Conservation (phyloP, 2,113 vertebrate species). For the Odontesthes bonariensis region DNA sequence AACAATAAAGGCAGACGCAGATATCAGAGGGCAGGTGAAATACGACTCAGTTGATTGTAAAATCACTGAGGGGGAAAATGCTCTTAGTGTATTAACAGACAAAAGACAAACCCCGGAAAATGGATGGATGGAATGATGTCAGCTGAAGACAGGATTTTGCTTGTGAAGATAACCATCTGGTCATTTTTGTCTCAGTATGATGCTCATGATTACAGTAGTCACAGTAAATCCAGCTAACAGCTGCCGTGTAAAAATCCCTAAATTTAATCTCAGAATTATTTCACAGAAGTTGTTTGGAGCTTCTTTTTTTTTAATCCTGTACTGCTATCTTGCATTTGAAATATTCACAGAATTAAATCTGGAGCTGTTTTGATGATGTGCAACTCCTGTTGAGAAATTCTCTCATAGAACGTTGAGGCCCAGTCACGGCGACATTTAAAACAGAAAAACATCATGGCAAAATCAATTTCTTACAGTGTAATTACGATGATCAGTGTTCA, state of each 20-base stretch:
- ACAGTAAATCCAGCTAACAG: conserved; percentile 20
- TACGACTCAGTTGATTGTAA: conserved; percentile 81
- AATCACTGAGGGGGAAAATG: conserved; percentile 82
- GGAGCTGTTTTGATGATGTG: not conserved
- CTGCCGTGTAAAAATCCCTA: not conserved
- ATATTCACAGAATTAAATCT: not conserved
- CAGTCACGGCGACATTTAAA: not conserved
- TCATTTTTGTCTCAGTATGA: conserved; percentile 17
- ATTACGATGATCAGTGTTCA: not conserved
- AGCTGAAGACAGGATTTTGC: conserved; percentile 54
- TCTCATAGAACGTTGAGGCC: not conserved
- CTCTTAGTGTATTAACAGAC: conserved; percentile 82
- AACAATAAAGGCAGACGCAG: conserved; percentile 83
- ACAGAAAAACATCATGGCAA: not conserved
- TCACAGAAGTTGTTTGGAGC: not conserved
- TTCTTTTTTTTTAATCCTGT: conserved; percentile 1
- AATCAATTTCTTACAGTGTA: not conserved
- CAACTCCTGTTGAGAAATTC: not conserved
- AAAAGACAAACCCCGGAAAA: conserved; percentile 70
- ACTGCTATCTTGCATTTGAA: not conserved
- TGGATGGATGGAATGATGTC: conserved; percentile 62
- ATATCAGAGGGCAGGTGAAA: conserved; percentile 82
- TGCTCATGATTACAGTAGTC: conserved; percentile 1
- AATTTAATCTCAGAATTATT: conserved; percentile 4
- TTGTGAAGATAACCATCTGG: conserved; percentile 25